These are phyloP conservation scores for Rhabdomys pumilio DNA, from an alignment of 2,797 vertebrate genomes.

Conservation along the genomic window DNA sequence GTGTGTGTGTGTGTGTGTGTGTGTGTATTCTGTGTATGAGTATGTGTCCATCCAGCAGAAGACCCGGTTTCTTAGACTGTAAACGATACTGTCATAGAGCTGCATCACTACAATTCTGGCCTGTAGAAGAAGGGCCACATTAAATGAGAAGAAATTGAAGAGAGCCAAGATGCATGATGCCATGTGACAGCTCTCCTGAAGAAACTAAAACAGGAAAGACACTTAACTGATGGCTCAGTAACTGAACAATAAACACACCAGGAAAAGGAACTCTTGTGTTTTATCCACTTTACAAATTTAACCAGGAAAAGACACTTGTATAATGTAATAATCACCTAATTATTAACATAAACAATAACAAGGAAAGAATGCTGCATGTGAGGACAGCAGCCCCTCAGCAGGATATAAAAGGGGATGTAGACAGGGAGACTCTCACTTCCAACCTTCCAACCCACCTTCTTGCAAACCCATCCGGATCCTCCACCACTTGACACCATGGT, in stretches of 20 bases:
- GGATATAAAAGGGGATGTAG: conserved; percentile 59
- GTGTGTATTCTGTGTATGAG: not conserved
- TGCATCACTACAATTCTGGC: not conserved
- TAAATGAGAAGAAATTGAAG: not conserved
- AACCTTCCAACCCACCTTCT: conserved; percentile 4
- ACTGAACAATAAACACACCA: not conserved
- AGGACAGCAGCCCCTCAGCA: not conserved
- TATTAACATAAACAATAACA: conserved; percentile 52
- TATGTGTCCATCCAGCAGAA: not conserved
- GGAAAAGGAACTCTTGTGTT: not conserved
- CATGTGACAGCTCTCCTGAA: not conserved
- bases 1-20: not conserved
- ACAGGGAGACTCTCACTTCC: not conserved
- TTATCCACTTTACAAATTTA: not conserved
- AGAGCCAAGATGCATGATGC: not conserved
- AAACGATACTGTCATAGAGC: not conserved
- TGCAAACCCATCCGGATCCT: not conserved
- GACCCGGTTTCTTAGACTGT: not conserved
- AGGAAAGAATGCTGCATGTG: not conserved
- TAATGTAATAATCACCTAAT: not conserved
- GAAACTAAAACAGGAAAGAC: not conserved
- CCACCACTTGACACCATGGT: not conserved
- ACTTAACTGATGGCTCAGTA: not conserved
- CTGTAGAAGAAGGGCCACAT: not conserved
- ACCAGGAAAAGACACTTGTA: not conserved